Base-by-base conservation (phyloP, 2,113 vertebrate species). In the Apaloderma vittatum region DNA sequence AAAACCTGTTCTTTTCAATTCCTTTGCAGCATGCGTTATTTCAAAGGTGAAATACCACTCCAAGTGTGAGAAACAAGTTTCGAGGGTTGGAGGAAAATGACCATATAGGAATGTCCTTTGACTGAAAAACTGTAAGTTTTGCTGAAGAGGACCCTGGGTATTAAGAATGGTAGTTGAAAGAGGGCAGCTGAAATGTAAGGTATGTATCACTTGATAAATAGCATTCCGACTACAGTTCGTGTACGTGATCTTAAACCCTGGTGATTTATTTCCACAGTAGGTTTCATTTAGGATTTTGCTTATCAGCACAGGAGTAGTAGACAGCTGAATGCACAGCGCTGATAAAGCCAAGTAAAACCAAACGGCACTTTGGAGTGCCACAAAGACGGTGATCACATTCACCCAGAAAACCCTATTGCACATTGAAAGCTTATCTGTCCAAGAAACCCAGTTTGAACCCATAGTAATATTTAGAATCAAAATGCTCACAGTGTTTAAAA, bases 41-140 rank as follows among this genome's bases (percentile, higher is more conserved):
- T 88, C 81, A 52, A 94, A 90, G 88, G 52, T 94, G 84, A 96
- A 93, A 78, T 45, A 63, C 22, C 32, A 34, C 37, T 81, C 23
- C 13, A 59, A 67, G 12, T 62, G 26, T 63, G 49, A 81, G 49
- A 88, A 88, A 90, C 11, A 73, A 49, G 58, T 51, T 76, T 24
- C 16, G 57, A 67, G 8, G 24, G 12, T 79, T 90, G 78, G 48
- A 34, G 18, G 48, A 70, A 87, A 89, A 63, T 46, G 30, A 73
- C 54, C 26, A 18, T 43, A 27, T 11, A 57, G 8, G 9, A 74
- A 45, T 40, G 43, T 55, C 14, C 26, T 74, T 72, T 55, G 18
- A 48, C 5, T 4, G 61, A 30, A 80, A 94, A 87, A 20, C 0
- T 4, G 1, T 11, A 86, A 49, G 8, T 51, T 91, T 78, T 15